Evolutionary conservation across 2,113 vertebrate genomes (phyloP).

Genomic region (Etheostoma spectabile): DNA sequence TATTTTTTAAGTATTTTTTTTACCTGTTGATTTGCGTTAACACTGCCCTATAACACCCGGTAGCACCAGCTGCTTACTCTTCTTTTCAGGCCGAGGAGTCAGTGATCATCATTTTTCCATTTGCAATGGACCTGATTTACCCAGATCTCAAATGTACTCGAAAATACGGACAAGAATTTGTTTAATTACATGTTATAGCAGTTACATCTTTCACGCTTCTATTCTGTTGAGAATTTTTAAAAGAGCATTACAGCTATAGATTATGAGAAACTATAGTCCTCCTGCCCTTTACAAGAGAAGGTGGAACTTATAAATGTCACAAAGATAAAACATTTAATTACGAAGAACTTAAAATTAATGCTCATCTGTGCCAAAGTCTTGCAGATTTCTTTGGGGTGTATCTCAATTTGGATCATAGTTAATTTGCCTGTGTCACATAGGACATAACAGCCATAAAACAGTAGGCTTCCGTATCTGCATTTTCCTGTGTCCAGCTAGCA

Average conservation of each 20-base stretch:
- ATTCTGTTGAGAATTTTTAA: constrained; percentile 29
- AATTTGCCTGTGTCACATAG: constrained; percentile 45
- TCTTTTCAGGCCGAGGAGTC: background rate
- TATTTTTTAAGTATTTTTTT: no score
- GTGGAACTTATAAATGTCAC: constrained; percentile 67
- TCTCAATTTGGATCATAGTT: constrained; percentile 25
- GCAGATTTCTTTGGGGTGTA: constrained; percentile 22
- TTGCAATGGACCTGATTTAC: background rate
- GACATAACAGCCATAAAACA: constrained; percentile 45
- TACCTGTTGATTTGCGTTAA: background rate
- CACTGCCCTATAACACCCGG: background rate
- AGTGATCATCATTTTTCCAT: background rate
- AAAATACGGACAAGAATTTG: background rate
- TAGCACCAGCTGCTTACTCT: background rate
- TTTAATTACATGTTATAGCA: constrained; percentile 15
- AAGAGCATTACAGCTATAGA: constrained; percentile 30
- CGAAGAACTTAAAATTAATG: constrained; percentile 45
- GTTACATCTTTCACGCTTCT: constrained; percentile 19
- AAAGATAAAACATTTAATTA: constrained; percentile 68
- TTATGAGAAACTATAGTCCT: constrained; percentile 50
- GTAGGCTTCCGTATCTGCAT: constrained; percentile 15
- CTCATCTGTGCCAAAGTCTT: constrained; percentile 31
- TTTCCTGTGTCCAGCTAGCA: constrained; percentile 9
- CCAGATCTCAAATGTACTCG: background rate
- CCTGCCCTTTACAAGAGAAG: constrained; percentile 58